Base-by-base conservation (phyloP, 30 jellyfish, hydroid and myxozoan species). In the Clytia hemisphaerica region DNA sequence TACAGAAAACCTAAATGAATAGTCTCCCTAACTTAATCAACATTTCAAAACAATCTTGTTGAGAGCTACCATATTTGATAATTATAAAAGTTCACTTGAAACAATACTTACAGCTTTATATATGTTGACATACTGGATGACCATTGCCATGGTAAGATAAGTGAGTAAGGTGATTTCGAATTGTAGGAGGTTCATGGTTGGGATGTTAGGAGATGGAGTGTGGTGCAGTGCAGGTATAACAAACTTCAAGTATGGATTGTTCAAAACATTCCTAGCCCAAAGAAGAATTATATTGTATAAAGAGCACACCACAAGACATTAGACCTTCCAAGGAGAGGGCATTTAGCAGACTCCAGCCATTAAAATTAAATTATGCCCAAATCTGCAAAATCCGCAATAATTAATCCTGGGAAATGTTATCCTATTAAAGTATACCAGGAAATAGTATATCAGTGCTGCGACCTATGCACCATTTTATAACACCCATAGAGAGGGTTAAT, bases 101-200 rank as follows among this genome's bases (percentile, higher is more conserved):
- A 42, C 0, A 16, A 1, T 0, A 55, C 91, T 68, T 48, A 84
- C 95, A 45, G 94, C 78, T 62, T 88, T 79, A 73, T 88, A 88
- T 57, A 88, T 88, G 65, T 78, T 88, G 79, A 80, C 38, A 53
- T 60, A 88, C 27, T 88, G 97, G 79, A 88, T 69, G 2, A 68
- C 21, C 61, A 88, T 63, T 3, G 89, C 82, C 57, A 58, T 31
- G 60, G 76, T 69, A 2, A 76, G 88, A 40, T 37, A 88, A 47
- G 70, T 53, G 30, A 88, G 75, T 45, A 76, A 49, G 30, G 71
- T 57, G 59, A 78, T 40, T 65, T 88, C 94, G 62, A 88, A 88
- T 60, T 88, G 97, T 71, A 71, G 69, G n/a, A 82, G 59, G 30
- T 81, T 74, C 88, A 88, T 71, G 22, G 67, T 50, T 18, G 97